Conservation (phyloP, 2,113 vertebrate species). For the Callaeas wilsoni region DNA sequence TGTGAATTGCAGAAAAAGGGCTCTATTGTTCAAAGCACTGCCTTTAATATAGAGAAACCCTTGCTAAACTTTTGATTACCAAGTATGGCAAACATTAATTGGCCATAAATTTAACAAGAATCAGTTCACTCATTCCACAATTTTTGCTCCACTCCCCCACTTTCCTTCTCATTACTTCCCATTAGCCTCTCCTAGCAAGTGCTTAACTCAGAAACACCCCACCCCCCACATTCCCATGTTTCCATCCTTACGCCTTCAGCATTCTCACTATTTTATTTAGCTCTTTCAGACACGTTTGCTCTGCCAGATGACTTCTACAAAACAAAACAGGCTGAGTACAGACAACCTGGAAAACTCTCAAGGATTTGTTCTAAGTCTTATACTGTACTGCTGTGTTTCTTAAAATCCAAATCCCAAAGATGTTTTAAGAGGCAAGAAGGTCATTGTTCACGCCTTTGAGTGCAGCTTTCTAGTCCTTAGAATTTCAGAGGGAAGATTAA, state of each 20-base stretch:
- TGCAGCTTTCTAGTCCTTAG: not conserved
- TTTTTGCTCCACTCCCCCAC: not conserved
- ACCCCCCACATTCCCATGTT: conserved; percentile 33
- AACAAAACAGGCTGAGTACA: not conserved
- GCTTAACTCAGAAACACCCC: conserved; percentile 34
- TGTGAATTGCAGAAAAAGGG: conserved; percentile 66
- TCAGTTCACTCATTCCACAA: conserved; percentile 46
- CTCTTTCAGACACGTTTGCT: not conserved
- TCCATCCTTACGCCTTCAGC: conserved; percentile 7
- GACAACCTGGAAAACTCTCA: not conserved
- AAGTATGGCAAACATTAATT: conserved; percentile 70
- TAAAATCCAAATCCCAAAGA: not conserved
- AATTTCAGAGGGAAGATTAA: conserved; percentile 18
- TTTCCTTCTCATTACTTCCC: conserved; percentile 40
- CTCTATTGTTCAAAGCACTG: conserved; percentile 70
- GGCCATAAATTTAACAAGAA: conserved; percentile 69
- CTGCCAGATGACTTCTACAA: conserved; percentile 3
- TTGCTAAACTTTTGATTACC: conserved; percentile 61
- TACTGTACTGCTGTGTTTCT: not conserved
- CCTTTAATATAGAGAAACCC: conserved; percentile 65
- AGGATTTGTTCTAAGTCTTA: not conserved
- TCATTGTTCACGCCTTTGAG: not conserved
- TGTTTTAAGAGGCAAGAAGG: not conserved
- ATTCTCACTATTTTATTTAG: conserved; percentile 26
- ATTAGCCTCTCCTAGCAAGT: conserved; percentile 12